phyloP scores from a whole-genome alignment of 2,888 invertebrate species.

The Oligia fasciuncula region DNA sequence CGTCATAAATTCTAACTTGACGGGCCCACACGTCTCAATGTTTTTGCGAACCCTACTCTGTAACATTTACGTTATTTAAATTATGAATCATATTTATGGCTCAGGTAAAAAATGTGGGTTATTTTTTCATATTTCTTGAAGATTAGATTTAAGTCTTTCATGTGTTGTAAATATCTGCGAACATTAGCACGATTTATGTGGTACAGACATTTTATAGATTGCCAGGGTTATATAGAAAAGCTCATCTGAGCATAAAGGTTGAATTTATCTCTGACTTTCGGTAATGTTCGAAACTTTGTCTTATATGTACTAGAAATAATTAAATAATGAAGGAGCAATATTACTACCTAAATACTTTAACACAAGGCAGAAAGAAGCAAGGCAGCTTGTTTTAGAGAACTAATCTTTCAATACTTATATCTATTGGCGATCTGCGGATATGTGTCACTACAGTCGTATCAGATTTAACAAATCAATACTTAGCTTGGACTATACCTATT shows the following conservation, averaged over 20 bases:
- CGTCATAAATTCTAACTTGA: slow-evolving; percentile 63
- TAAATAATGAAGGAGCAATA: neutral
- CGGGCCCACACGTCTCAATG: slow-evolving; percentile 49
- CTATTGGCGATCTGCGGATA: slow-evolving; percentile 6
- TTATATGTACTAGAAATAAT: neutral
- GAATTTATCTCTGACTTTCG: neutral
- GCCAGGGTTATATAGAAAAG: neutral
- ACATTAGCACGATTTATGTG: slow-evolving; percentile 10
- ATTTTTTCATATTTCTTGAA: slow-evolving; percentile 44
- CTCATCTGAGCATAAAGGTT: neutral
- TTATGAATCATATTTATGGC: slow-evolving; percentile 62
- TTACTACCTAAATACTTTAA: neutral
- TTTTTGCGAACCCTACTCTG: slow-evolving; percentile 58
- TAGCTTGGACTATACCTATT: neutral
- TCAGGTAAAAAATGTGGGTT: slow-evolving; percentile 39
- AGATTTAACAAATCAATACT: slow-evolving; percentile 45
- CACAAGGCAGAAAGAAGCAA: neutral
- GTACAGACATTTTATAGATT: slow-evolving; percentile 8
- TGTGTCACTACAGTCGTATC: slow-evolving; percentile 23
- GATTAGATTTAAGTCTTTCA: slow-evolving; percentile 30
- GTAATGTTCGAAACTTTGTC: neutral
- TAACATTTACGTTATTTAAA: slow-evolving; percentile 62
- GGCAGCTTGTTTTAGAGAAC: neutral
- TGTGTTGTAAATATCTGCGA: slow-evolving; percentile 22
- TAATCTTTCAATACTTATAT: slow-evolving; percentile 11